Evolutionary conservation across 2,888 invertebrate species (phyloP).

Genomic region (Caenorhabditis wallacei): DNA sequence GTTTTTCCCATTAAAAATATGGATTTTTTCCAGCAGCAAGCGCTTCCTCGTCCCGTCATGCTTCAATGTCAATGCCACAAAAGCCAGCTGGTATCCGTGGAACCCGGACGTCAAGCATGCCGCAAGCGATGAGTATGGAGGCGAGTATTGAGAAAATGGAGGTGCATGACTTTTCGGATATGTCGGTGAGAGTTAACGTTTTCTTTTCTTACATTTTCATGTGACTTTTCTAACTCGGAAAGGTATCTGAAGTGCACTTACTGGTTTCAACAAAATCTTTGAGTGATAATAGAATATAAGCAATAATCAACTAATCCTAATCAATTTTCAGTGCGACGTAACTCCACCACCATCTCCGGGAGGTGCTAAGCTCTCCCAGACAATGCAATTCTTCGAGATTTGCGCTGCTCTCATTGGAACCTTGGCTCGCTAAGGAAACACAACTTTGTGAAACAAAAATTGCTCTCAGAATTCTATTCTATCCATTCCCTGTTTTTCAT

Average conservation of each 20-base stretch:
- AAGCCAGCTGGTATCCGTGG: conserved; percentile 78
- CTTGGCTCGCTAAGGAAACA: conserved; percentile 89
- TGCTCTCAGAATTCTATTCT: neutral
- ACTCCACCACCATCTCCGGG: conserved; percentile 79
- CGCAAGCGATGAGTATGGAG: conserved; percentile 74
- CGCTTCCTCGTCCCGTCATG: conserved; percentile 81
- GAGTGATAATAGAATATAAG: neutral
- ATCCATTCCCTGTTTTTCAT: conserved; percentile 16
- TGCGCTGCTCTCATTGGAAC: conserved; percentile 98
- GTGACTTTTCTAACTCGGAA: conserved; percentile 1
- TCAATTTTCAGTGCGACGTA: conserved; percentile 68
- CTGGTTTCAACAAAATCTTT: conserved; percentile 1
- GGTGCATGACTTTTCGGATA: conserved; percentile 56
- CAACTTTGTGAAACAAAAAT: neutral
- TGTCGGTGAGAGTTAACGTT: conserved; percentile 55
- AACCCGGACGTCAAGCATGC: conserved; percentile 80
- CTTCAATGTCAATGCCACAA: conserved; percentile 82
- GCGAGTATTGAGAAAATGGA: conserved; percentile 60
- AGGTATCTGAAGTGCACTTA: conserved; percentile 23
- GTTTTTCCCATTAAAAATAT: neutral
- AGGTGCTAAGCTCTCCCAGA: conserved; percentile 88
- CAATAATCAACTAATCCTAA: neutral
- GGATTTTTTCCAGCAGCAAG: conserved; percentile 74
- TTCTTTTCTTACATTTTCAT: conserved; percentile 22
- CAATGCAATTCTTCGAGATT: conserved; percentile 99